Conservation (phyloP, 2,888 invertebrate genomes). For the Drosophila nigricruria region DNA sequence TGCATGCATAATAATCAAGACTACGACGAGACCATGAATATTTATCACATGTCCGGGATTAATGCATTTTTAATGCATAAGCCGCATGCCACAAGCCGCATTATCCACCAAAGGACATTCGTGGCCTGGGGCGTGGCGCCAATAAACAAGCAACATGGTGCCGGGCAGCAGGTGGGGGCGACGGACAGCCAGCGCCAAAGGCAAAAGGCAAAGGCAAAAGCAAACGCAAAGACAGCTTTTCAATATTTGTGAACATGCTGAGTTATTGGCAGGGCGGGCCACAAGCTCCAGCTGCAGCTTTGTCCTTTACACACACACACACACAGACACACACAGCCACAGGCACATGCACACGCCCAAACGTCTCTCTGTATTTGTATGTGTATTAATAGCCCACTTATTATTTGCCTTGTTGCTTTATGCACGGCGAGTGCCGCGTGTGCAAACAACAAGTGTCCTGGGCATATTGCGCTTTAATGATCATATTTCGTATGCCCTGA, state of each 20-base stretch:
- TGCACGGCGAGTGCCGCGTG: constrained; percentile 30
- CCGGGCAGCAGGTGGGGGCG: accelerated
- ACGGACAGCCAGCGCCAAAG: background rate
- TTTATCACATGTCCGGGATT: constrained; percentile 73
- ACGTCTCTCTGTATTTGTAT: constrained; percentile 15
- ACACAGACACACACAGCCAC: background rate
- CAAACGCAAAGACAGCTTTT: constrained; percentile 20
- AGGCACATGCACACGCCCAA: background rate
- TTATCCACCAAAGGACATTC: constrained; percentile 9
- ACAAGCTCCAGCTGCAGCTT: constrained; percentile 36
- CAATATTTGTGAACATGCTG: constrained; percentile 77
- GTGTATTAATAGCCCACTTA: constrained; percentile 72
- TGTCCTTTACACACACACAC: constrained; percentile 15
- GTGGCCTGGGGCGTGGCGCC: constrained; percentile 39
- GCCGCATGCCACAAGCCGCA: constrained; percentile 14
- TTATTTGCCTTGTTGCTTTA: constrained; percentile 47
- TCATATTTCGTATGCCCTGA: constrained; percentile 4
- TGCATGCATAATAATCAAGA: constrained; percentile 53
- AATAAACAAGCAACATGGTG: constrained; percentile 29
- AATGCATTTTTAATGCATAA: constrained; percentile 75
- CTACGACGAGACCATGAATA: constrained; percentile 59
- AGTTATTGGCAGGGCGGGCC: constrained; percentile 70
- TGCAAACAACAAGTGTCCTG: constrained; percentile 47
- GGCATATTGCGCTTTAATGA: constrained; percentile 36
- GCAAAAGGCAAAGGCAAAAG: constrained; percentile 9